A percentile compares a stretch with the other conserved stretches of the same genome.
These are phyloP conservation scores for Mya arenaria DNA, from an alignment of 1,140 invertebrate genomes.

Conservation along the genomic window DNA sequence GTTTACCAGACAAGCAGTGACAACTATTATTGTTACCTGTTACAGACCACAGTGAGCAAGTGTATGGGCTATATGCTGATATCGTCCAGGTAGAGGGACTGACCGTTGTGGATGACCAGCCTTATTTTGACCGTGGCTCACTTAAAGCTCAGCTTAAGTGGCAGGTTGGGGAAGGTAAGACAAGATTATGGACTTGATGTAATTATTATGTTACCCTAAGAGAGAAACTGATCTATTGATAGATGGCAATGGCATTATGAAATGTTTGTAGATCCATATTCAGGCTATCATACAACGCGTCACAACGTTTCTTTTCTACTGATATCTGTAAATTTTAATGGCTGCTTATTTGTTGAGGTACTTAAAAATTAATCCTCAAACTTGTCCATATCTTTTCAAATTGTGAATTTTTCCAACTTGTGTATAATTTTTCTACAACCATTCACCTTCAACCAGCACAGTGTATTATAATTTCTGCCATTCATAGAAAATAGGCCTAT, in stretches of 20 bases:
- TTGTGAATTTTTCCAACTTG: too few species aligned
- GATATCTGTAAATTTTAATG: neutral
- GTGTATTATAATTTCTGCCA: too few species aligned
- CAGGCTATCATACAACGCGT: neutral
- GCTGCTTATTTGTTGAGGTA: neutral
- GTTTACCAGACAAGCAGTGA: too few species aligned
- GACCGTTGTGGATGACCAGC: conserved; percentile 1
- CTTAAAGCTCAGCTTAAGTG: conserved; percentile 30
- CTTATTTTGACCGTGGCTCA: conserved; percentile 48
- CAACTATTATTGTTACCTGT: neutral
- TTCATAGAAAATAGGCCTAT: too few species aligned
- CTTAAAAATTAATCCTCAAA: too few species aligned
- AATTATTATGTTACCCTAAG: neutral
- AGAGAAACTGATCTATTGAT: neutral
- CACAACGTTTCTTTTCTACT: neutral
- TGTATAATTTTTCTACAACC: too few species aligned
- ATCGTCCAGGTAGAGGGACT: conserved; percentile 22
- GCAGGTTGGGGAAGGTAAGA: conserved; percentile 39
- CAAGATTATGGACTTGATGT: neutral
- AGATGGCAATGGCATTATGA: neutral
- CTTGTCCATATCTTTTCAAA: too few species aligned
- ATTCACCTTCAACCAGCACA: too few species aligned
- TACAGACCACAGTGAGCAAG: conserved; percentile 29
- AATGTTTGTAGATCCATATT: too few species aligned
- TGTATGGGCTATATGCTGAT: conserved; percentile 16